phyloP scores from a whole-genome alignment of 2,113 vertebrate genomes.

The Rhipidura dahli region DNA sequence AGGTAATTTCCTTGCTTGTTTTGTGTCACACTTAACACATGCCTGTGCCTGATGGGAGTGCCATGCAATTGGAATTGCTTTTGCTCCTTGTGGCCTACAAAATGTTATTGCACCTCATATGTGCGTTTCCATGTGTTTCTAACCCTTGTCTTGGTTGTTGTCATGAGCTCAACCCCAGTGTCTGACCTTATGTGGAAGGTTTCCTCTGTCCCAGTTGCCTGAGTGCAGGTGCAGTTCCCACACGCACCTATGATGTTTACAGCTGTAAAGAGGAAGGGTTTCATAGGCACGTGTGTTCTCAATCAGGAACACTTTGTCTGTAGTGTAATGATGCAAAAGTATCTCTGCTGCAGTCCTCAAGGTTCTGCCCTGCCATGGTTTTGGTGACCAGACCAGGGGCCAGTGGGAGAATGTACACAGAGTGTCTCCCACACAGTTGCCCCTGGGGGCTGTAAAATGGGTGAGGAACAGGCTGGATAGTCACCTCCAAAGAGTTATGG shows the following conservation, averaged over 20 bases:
- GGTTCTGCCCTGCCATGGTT: not conserved
- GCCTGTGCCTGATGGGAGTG: not conserved
- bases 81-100: not conserved
- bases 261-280: not conserved
- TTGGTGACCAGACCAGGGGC: accelerated
- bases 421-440: accelerated
- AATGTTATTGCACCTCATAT: not conserved
- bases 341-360: not conserved
- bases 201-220: accelerated
- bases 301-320: not conserved
- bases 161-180: not conserved
- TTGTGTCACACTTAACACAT: not conserved
- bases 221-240: not conserved
- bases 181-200: not conserved
- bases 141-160: no score
- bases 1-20: not conserved
- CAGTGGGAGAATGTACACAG: not conserved
- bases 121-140: not conserved
- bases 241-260: not conserved
- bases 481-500: not conserved
- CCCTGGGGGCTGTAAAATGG: not conserved
- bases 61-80: no score
- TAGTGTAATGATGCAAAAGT: not conserved
- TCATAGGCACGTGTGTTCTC: accelerated
- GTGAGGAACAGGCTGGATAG: not conserved